A percentile compares a stretch with the other conserved stretches of the same genome.
These are phyloP conservation scores for Limnothrissa miodon DNA, from an alignment of 2,113 vertebrate species.

Conservation along the genomic window DNA sequence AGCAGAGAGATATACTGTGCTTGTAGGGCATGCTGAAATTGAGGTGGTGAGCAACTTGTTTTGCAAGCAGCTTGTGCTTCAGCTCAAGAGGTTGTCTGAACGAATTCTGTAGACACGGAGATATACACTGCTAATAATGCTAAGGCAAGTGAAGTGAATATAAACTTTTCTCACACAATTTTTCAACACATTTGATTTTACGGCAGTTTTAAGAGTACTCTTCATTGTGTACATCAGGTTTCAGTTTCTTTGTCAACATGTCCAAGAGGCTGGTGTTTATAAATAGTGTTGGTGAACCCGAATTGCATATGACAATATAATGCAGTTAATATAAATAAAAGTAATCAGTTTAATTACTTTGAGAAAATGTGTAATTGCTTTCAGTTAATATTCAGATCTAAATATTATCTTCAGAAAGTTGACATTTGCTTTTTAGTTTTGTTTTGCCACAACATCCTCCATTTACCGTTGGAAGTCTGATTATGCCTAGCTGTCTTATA, in stretches of 20 bases:
- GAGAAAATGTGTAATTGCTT: too few relatives aligned
- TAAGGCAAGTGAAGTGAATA: not conserved
- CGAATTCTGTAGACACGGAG: not conserved
- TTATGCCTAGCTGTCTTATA: too few relatives aligned
- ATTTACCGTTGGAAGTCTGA: too few relatives aligned
- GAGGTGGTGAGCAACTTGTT: not conserved
- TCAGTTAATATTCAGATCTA: too few relatives aligned
- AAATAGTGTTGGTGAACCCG: too few relatives aligned
- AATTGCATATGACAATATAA: too few relatives aligned
- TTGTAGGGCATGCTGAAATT: slow-evolving; percentile 16
- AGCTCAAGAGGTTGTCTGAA: not conserved
- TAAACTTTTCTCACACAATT: not conserved
- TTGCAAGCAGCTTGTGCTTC: not conserved
- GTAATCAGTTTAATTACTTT: too few relatives aligned
- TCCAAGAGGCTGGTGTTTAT: not conserved
- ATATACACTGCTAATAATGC: not conserved
- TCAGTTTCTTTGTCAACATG: not conserved
- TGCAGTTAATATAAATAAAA: too few relatives aligned
- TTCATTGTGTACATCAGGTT: not conserved
- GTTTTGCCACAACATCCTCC: too few relatives aligned
- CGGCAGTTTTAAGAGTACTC: not conserved
- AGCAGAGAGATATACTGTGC: slow-evolving; percentile 48
- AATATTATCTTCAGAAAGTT: too few relatives aligned
- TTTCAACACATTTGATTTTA: not conserved
- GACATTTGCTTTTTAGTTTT: too few relatives aligned